Base-by-base conservation (phyloP, 2,113 vertebrate species). In the Sceloporus tristichus region DNA sequence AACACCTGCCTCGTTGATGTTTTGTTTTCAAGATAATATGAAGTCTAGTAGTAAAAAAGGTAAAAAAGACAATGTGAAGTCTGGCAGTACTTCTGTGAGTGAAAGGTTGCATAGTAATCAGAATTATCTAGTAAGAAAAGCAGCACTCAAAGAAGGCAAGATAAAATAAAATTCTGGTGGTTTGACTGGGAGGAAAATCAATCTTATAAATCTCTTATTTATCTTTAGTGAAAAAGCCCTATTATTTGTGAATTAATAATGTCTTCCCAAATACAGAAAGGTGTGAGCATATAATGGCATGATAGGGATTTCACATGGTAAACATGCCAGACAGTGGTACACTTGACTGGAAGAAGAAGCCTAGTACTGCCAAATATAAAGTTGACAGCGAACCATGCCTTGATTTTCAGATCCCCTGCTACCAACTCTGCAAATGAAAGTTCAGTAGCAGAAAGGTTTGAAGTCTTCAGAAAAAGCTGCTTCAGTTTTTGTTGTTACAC, bases 121-220 rank as follows among this genome's bases (percentile, higher is more conserved):
- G 23, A 66, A 70, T 86, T 90, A 88, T 89, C 16, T 9, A 5
- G n/a, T 48, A 59, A 6, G 27, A 9, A 34, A 81, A 85, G 77
- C 65, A 87, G 11, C 0, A 0, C 2, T 3, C 0, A 0, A 56
- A 62, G 73, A 81, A 21, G 79, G 7, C 25, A 29, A 27, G 48
- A 13, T 88, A 48, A 79, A 86, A 74, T 5, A 48, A 8, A 78
- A 13, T 89, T 87, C 86, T 84, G 0, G 68, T 74, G 23, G 7
- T 5, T 11, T 88, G 14, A 79, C 2, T 82, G 81, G 29, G 87
- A 88, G 85, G 68, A 56, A 78, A 42, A 87, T 13, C 79, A 81
- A 2, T 25, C 18, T 38, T 40, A 4, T 48, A 48, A 48, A 48
- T 4, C 42, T 48, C 42, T 48, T 48, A 48, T 48, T 48, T 48